Base-by-base conservation (phyloP, 30 jellyfish, hydroid and myxozoan species). In the Morbakka virulenta region DNA sequence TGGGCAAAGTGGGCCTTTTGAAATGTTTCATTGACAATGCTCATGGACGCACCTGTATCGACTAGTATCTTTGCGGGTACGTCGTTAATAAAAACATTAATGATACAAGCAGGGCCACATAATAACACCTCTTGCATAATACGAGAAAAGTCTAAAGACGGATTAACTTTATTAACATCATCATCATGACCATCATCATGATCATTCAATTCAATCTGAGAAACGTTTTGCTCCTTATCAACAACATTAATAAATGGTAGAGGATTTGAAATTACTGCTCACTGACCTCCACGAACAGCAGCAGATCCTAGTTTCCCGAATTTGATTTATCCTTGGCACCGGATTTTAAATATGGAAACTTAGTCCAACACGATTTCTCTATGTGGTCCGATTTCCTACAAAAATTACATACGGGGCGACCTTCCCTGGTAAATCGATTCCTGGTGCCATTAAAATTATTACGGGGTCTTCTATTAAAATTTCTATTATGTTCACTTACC, bases 281-380 rank as follows among this genome's bases (percentile, higher is more conserved):
- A n/a, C n/a, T n/a, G n/a, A n/a, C n/a, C n/a, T n/a, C n/a, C n/a
- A n/a, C n/a, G n/a, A n/a, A n/a, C n/a, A n/a, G n/a, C n/a, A n/a
- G n/a, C 85, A 74, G 85, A 52, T 52, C 21, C 76, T 74, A 51
- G 85, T 74, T 74, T 52, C 76, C 85, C 65, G 22, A 50, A 34
- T 74, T 30, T 67, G 2, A 50, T 3, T 49, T 48, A 35, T 52
- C 29, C 25, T 26, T n/a, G n/a, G n/a, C n/a, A n/a, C n/a, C n/a
- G n/a, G n/a, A n/a, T n/a, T n/a, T n/a, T n/a, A n/a, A n/a, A 74
- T 52, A 24, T 0, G 76, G 85, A 29, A n/a, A 28, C 64, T 74
- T 74, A 30, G 13, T 51, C 76, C 85, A 51, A 30, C 76, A 74
- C 21, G 21, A 3, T 4, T 67, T 32, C 25, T 74, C 85, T 2